Evolutionary conservation across 2,797 vertebrate genomes (phyloP).

Genomic region (Lepilemur ruficaudatus): DNA sequence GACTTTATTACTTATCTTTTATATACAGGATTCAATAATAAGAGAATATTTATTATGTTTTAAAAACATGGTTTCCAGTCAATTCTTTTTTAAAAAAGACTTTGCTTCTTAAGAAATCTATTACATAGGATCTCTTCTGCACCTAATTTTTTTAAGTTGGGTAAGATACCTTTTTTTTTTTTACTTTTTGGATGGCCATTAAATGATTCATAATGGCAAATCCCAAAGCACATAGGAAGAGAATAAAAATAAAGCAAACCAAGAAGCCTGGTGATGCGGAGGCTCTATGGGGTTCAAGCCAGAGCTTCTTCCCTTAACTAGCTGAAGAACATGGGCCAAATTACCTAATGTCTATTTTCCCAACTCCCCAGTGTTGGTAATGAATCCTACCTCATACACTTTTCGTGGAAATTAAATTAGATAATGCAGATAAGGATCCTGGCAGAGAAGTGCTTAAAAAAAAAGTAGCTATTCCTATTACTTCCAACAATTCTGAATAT

Average conservation of each 20-base stretch:
- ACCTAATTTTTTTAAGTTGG: background rate
- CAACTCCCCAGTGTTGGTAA: too few species aligned
- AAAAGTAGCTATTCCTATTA: background rate
- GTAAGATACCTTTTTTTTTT: background rate
- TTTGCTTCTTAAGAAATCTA: background rate
- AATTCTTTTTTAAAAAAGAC: background rate
- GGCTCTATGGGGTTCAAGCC: accelerated
- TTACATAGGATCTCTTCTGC: background rate
- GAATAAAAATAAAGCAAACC: background rate
- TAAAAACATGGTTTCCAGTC: background rate
- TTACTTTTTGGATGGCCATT: background rate
- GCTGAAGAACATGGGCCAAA: background rate
- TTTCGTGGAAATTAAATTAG: background rate
- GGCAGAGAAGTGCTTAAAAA: background rate
- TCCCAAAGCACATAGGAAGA: background rate
- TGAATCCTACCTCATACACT: background rate
- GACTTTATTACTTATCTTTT: background rate
- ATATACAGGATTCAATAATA: background rate
- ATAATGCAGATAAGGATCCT: background rate
- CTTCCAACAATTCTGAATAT: background rate
- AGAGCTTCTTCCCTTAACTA: too few species aligned
- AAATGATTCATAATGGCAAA: background rate
- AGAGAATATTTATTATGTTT: background rate
- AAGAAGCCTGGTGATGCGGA: background rate
- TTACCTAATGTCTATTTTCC: background rate